Evolutionary conservation across 1,140 invertebrate species (phyloP).

Genomic region (Mya arenaria): DNA sequence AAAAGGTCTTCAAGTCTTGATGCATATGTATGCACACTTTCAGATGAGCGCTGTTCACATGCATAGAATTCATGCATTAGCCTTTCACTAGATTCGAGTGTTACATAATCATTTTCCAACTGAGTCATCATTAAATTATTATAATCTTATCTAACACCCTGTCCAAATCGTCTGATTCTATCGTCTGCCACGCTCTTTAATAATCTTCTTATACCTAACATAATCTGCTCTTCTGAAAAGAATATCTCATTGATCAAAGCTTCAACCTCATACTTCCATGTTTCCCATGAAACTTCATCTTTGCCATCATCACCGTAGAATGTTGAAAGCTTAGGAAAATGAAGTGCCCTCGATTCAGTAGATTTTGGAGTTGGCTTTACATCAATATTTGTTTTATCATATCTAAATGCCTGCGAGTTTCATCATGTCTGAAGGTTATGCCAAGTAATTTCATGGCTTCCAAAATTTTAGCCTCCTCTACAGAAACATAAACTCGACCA

Average conservation of each 20-base stretch:
- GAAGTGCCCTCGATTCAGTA: no score
- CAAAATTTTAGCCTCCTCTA: no score
- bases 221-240: conserved; percentile 25
- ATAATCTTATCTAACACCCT: neutral
- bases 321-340: conserved; percentile 18
- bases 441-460: no score
- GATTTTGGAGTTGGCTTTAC: no score
- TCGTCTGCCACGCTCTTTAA: conserved; percentile 1
- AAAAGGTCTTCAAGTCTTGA: conserved; percentile 29
- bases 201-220: conserved; percentile 13
- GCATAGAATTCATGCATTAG: conserved; percentile 19
- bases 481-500: no score
- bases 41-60: neutral
- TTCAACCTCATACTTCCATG: conserved; percentile 31
- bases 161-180: conserved; percentile 7
- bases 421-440: no score
- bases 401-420: no score
- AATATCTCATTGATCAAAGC: neutral
- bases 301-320: conserved; percentile 32
- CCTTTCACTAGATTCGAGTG: conserved; percentile 2
- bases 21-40: neutral
- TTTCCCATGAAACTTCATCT: conserved; percentile 12
- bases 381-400: no score
- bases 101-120: conserved; percentile 24
- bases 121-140: neutral